These are phyloP conservation scores for Cephus spinipes DNA, from an alignment of 2,888 invertebrate genomes.

Conservation along the genomic window DNA sequence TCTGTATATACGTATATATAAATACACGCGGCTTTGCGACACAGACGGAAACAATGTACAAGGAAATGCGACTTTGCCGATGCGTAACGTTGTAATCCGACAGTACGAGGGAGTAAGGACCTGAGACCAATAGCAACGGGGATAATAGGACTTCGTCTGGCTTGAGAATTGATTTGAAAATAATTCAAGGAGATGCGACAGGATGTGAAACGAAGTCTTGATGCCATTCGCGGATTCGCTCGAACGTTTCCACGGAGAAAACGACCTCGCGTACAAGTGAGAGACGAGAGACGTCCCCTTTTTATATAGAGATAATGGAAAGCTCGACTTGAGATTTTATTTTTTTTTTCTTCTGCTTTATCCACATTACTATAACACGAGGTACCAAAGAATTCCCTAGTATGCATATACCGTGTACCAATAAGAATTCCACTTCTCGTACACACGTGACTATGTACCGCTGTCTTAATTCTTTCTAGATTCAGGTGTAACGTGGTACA, in stretches of 20 bases:
- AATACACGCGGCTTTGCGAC: neutral
- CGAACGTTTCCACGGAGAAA: neutral
- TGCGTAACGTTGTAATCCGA: conserved; percentile 1
- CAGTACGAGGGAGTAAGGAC: conserved; percentile 11
- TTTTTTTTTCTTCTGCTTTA: neutral
- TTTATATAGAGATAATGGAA: neutral
- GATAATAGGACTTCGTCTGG: conserved; percentile 36
- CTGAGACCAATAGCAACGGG: conserved; percentile 29
- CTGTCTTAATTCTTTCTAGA: neutral
- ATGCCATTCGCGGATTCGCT: too few relatives aligned
- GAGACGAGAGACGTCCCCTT: neutral
- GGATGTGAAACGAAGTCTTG: neutral
- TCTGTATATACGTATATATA: too few relatives aligned
- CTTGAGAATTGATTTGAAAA: conserved; percentile 39
- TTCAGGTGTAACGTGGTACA: neutral
- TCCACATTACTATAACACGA: neutral
- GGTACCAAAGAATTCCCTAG: neutral
- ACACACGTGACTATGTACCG: neutral
- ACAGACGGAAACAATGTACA: neutral
- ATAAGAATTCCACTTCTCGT: neutral
- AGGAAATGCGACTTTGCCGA: neutral
- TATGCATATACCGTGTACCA: neutral
- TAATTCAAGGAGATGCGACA: conserved; percentile 37
- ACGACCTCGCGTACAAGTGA: neutral
- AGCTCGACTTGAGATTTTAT: neutral